A percentile compares a stretch with the other conserved stretches of the same genome.
phyloP scores from a whole-genome alignment of 2,113 vertebrate species.

The Istiophorus platypterus region DNA sequence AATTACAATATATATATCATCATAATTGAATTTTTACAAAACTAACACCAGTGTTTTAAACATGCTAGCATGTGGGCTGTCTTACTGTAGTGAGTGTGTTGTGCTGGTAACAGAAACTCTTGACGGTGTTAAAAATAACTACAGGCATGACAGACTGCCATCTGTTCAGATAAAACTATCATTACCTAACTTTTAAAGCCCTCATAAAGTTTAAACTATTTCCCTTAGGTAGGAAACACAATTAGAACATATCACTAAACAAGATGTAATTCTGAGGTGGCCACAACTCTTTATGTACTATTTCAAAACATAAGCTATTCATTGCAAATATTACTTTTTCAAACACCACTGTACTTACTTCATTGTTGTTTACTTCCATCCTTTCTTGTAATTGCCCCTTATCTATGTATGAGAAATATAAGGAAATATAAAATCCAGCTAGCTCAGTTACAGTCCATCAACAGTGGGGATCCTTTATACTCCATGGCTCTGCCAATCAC shows the following conservation, averaged over 20 bases:
- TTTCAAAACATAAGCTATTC: background rate
- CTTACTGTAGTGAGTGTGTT: conserved; percentile 1
- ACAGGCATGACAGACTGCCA: conserved; percentile 1
- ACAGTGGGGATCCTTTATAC: conserved; percentile 7
- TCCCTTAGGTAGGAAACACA: background rate
- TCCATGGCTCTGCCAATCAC: conserved; percentile 54
- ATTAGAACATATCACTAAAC: background rate
- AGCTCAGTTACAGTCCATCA: background rate
- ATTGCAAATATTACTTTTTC: background rate
- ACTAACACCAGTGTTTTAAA: background rate
- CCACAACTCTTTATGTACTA: background rate
- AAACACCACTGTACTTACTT: conserved; percentile 56
- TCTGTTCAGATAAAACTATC: conserved; percentile 37
- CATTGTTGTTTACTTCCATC: conserved; percentile 63
- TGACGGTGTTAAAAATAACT: conserved; percentile 69
- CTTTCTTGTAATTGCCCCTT: conserved; percentile 16
- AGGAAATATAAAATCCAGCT: conserved; percentile 1
- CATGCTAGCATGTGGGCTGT: background rate
- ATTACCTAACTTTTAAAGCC: conserved; percentile 8
- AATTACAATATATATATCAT: background rate
- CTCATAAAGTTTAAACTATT: background rate
- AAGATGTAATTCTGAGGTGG: background rate
- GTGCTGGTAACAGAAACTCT: conserved; percentile 54
- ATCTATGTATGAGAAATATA: background rate
- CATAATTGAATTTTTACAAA: background rate